These are phyloP conservation scores for Cheilosia vernalis DNA, from an alignment of 2,888 invertebrate genomes.

Conservation along the genomic window DNA sequence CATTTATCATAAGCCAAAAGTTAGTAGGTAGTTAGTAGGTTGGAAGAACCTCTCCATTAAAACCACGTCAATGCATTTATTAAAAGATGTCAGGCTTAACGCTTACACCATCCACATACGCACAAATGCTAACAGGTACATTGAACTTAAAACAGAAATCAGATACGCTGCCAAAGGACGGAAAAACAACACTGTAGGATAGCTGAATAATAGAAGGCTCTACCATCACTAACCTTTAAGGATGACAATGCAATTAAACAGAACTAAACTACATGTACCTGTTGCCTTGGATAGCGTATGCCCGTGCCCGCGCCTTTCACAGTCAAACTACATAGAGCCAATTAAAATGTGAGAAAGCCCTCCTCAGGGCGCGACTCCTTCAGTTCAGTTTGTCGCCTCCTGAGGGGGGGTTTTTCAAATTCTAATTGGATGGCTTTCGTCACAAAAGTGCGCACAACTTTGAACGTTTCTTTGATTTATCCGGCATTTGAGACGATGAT, in stretches of 20 bases:
- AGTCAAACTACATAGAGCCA: conserved; percentile 70
- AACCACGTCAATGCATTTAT: conserved; percentile 7
- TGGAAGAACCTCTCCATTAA: neutral
- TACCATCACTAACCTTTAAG: conserved; percentile 59
- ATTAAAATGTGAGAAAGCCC: conserved; percentile 80
- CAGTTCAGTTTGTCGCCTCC: conserved; percentile 45
- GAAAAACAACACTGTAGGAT: conserved; percentile 48
- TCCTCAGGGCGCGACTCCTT: conserved; percentile 76
- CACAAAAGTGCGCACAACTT: conserved; percentile 84
- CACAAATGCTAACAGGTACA: conserved; percentile 24
- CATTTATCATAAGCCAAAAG: too few species aligned
- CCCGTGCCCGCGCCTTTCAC: neutral
- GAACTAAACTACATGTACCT: conserved; percentile 25
- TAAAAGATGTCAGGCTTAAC: neutral
- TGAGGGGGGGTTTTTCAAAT: conserved; percentile 79
- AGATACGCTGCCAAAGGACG: conserved; percentile 54
- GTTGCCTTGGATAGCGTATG: conserved; percentile 16
- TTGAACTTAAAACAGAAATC: neutral
- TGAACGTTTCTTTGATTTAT: conserved; percentile 83
- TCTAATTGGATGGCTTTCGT: conserved; percentile 83
- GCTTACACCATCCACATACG: neutral
- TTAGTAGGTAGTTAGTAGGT: too few species aligned
- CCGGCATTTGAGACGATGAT: conserved; percentile 77
- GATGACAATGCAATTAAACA: conserved; percentile 32
- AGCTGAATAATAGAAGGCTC: conserved; percentile 27